Evolutionary conservation across 2,113 vertebrate species (phyloP).

Genomic region (Chauna torquata): DNA sequence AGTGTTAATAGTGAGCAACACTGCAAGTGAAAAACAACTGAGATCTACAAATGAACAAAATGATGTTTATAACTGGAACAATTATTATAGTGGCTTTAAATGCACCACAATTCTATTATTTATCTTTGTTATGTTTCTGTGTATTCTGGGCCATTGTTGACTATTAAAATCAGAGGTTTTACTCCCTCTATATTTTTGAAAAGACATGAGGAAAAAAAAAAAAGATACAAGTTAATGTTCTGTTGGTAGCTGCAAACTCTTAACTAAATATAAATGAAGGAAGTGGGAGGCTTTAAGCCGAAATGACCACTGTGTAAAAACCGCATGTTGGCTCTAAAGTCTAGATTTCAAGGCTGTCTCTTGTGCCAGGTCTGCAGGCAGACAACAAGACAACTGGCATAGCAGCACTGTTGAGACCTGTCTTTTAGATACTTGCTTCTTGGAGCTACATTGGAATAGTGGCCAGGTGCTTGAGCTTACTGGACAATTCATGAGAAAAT

Average conservation of each 20-base stretch:
- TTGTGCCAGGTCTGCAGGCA: not conserved
- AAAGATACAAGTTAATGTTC: not conserved
- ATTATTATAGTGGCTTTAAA: slow-evolving; percentile 34
- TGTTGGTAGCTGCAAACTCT: not conserved
- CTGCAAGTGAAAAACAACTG: slow-evolving; percentile 63
- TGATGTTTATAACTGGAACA: slow-evolving; percentile 53
- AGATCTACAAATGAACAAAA: slow-evolving; percentile 50
- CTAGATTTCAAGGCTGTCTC: not conserved
- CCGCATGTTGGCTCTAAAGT: not conserved
- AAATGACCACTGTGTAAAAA: not conserved
- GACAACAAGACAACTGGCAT: not conserved
- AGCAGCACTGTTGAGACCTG: not conserved
- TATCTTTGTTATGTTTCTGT: not conserved
- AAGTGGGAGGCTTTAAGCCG: not conserved
- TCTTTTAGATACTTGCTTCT: not conserved
- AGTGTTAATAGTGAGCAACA: slow-evolving; percentile 42
- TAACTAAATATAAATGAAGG: not conserved
- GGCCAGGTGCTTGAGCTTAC: not conserved
- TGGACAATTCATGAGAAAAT: not conserved
- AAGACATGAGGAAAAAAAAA: not conserved
- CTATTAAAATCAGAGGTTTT: not conserved
- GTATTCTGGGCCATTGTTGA: not conserved
- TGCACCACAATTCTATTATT: not conserved
- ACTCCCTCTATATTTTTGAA: not conserved
- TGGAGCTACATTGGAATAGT: not conserved